Evolutionary conservation across 1,140 invertebrate species (phyloP).

Genomic region (Drosophila equinoxialis): DNA sequence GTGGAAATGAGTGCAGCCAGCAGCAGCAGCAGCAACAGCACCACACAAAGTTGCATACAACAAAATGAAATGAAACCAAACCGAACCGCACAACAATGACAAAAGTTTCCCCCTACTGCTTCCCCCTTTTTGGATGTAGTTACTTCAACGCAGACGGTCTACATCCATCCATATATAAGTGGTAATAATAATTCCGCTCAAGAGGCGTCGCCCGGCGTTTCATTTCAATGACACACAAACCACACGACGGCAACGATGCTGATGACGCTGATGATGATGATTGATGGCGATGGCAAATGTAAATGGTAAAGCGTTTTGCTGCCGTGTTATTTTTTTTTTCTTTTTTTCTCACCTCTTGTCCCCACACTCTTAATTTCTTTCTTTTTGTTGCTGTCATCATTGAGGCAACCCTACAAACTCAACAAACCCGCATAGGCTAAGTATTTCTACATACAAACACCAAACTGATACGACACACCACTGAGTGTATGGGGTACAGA

Average conservation of each 20-base stretch:
- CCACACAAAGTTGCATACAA: slow-evolving; percentile 58
- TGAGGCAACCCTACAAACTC: slow-evolving; percentile 39
- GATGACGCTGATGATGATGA: slow-evolving; percentile 36
- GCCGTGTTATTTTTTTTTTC: neutral
- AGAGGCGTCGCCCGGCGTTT: slow-evolving; percentile 78
- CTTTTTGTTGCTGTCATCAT: slow-evolving; percentile 39
- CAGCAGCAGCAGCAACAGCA: slow-evolving; percentile 53
- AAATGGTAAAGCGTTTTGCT: slow-evolving; percentile 51
- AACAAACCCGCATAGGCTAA: slow-evolving; percentile 46
- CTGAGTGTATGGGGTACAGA: slow-evolving; percentile 2
- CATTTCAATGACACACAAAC: slow-evolving; percentile 82
- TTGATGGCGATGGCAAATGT: slow-evolving; percentile 38
- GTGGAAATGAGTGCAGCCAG: slow-evolving; percentile 76
- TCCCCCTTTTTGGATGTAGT: neutral
- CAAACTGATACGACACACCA: slow-evolving; percentile 16
- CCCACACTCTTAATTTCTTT: neutral
- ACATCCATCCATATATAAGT: slow-evolving; percentile 69
- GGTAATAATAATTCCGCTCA: slow-evolving; percentile 82
- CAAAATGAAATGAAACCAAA: slow-evolving; percentile 60
- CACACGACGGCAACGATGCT: slow-evolving; percentile 50
- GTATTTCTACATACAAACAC: neutral
- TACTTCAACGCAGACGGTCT: slow-evolving; percentile 32
- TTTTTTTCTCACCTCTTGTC: neutral
- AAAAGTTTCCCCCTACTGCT: slow-evolving; percentile 36
- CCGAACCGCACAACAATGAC: slow-evolving; percentile 63